phyloP scores from a whole-genome alignment of 2,797 vertebrate genomes.

The Falco rusticolus region DNA sequence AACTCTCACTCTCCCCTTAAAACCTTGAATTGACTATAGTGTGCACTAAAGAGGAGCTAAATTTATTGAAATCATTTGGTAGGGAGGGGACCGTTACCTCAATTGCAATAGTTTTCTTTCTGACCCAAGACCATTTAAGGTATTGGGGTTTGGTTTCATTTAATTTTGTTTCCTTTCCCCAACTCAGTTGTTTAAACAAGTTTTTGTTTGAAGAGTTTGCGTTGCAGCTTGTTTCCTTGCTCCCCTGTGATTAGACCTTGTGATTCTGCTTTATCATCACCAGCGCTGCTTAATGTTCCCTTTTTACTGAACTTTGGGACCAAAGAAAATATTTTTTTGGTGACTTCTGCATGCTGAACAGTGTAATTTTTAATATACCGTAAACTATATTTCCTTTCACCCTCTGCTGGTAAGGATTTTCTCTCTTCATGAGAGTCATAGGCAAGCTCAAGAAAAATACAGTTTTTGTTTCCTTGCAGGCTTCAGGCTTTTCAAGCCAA shows the following conservation, averaged over 20 bases:
- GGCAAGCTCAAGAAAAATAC: background rate
- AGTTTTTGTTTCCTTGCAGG: constrained; percentile 71
- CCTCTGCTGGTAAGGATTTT: background rate
- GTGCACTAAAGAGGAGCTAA: background rate
- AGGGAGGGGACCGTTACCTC: background rate
- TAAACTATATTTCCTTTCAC: background rate
- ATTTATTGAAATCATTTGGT: background rate
- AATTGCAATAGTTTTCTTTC: background rate
- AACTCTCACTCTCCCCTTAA: background rate
- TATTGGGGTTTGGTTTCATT: background rate
- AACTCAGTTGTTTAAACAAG: background rate
- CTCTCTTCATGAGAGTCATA: background rate
- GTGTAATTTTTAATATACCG: background rate
- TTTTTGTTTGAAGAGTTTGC: background rate
- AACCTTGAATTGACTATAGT: background rate
- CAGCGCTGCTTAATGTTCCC: background rate
- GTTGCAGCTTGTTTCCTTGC: background rate
- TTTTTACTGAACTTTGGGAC: background rate
- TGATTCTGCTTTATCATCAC: background rate
- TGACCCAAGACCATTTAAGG: background rate
- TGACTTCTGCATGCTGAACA: background rate
- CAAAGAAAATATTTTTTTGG: background rate
- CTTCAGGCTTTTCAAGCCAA: constrained; percentile 79
- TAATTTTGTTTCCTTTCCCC: background rate
- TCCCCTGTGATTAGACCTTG: background rate